Base-by-base conservation (phyloP, 2,797 vertebrate species). In the Luscinia megarhynchos region DNA sequence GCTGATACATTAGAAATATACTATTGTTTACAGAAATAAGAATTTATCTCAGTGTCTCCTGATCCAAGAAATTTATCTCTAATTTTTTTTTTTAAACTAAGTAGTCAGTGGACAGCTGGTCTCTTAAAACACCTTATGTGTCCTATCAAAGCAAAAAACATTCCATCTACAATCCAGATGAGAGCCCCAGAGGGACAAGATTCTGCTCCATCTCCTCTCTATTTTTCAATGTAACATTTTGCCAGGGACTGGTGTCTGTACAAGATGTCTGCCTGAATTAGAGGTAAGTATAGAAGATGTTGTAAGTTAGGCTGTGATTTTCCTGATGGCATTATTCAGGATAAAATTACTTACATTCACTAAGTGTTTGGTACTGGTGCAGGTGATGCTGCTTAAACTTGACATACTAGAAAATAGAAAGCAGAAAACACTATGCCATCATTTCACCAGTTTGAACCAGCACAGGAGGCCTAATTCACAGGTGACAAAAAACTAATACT, bases 151-250 rank as follows among this genome's bases (percentile, higher is more conserved):
- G 46, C 27, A 88, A 89, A 83, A 91, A 6, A 8, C 38, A 59
- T 51, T 51, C 34, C 36, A 69, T 79, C 67, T 27, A 36, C 26
- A 43, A 68, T 20, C 58, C 55, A 78, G 6, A 62, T 55, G 29
- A 89, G 13, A 59, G 7, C 19, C 34, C 24, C 32, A 46, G 78
- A 54, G 36, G 29, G 17, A 50, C 41, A 84, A 75, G 63, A 32
- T 32, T 72, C 29, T 72, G 8, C 15, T 94, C 24, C 32, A 43
- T 67, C 48, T 74, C 22, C 20, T 81, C 14, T 67, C 9, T 79
- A 5, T 62, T 91, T 66, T 38, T 89, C 15, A 75, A 13, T 87
- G 46, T 43, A 62, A 68, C 17, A 19, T 93, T 94, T 93, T 87
- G 21, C 46, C 90, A 69, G 63, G n/a, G 27, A 59, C 30, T 62